Evolutionary conservation across 2,888 invertebrate species (phyloP), one percentile per base, ranked within the genome.

Genomic region (Enchytraeus crypticus): DNA sequence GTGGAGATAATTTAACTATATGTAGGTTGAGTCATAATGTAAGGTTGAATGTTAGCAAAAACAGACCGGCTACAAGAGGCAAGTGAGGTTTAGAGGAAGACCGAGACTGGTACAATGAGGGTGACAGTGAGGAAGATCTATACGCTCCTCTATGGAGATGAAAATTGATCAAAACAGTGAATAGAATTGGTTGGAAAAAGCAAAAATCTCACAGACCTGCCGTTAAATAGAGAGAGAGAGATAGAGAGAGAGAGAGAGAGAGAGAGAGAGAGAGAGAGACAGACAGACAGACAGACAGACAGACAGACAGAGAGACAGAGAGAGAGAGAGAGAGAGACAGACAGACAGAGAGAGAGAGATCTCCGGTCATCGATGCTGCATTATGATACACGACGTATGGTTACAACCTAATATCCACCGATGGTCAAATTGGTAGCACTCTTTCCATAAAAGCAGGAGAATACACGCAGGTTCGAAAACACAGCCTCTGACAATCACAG

Each of bases 251-350:
- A n/a, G n/a, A n/a, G n/a, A n/a, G 38, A 23, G 21, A 21, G 29
- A 57, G 29, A 47, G 29, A 49, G 53, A 53, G 53, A 53, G 53
- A 53, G 30, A 53, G 53, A 53, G 30, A 53, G 53, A 57, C 18
- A 51, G 56, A 51, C 14, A 53, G 53, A 53, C 11, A 38, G 43
- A 38, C 11, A 38, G 43, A 38, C 11, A 38, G 43, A 38, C 11
- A 38, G 43, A 38, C 11, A 38, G 43, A 38, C 11, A 38, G 43
- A 38, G 43, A 38, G 43, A 38, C 11, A 38, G 43, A 38, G 43
- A 38, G 43, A 38, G 43, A 38, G 43, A 38, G 43, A 38, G 43
- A 38, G 43, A 38, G 43, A 38, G 43, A 38, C 11, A 38, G 53
- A 53, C 1, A 32, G 32, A 53, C 18, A 53, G 53, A 32, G 1